A percentile compares a stretch with the other conserved stretches of the same genome.
phyloP scores from a whole-genome alignment of 2,113 vertebrate species.

The Geococcyx californianus region DNA sequence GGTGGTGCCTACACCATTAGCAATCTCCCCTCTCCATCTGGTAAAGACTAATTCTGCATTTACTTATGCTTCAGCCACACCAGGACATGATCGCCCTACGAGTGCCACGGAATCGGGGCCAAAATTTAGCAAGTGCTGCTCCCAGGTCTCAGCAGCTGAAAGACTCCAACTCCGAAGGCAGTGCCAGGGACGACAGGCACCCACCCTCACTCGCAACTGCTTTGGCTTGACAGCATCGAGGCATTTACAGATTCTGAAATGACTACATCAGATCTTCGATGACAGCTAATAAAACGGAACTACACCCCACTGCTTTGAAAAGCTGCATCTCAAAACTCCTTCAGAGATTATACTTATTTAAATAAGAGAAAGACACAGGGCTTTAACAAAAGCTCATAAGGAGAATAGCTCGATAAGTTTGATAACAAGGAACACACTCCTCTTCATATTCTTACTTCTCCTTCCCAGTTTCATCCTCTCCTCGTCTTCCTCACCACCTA shows the following conservation, averaged over 20 bases:
- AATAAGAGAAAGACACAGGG: conserved; percentile 34
- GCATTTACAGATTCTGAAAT: conserved; percentile 12
- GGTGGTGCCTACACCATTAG: not conserved
- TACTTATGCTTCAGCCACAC: not conserved
- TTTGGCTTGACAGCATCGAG: conserved; percentile 37
- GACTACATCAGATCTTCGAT: conserved; percentile 42
- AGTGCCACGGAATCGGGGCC: not conserved
- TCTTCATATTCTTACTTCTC: not conserved
- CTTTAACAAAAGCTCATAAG: conserved; percentile 29
- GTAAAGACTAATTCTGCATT: not conserved
- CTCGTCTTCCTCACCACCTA: not conserved
- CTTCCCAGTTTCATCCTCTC: not conserved
- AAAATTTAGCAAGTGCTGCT: not conserved
- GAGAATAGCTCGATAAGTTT: conserved; percentile 25
- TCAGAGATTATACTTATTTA: conserved; percentile 58
- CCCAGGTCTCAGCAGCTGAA: not conserved
- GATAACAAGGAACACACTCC: not conserved
- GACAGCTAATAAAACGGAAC: conserved; percentile 59
- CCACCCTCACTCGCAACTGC: not conserved
- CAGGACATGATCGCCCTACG: not conserved
- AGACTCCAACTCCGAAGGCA: not conserved
- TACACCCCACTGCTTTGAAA: conserved; percentile 58
- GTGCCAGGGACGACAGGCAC: not conserved
- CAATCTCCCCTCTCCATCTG: not conserved
- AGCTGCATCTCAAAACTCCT: conserved; percentile 27